phyloP scores from a whole-genome alignment of 2,113 vertebrate genomes.

The Neopipo cinnamomea region DNA sequence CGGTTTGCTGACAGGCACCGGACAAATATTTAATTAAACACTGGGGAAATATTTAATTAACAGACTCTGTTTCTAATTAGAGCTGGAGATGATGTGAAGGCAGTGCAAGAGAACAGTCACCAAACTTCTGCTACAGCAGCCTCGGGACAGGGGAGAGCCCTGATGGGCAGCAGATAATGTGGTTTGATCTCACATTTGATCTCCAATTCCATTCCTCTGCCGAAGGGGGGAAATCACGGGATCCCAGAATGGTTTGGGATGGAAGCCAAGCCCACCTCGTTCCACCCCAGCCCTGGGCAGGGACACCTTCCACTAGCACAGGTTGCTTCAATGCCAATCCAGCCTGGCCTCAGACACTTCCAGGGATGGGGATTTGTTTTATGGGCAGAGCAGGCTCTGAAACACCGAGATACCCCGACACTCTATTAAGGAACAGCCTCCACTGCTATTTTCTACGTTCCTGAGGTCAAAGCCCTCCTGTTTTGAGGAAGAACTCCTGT shows the following conservation, averaged over 20 bases:
- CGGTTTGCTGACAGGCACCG: neutral
- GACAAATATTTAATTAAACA: constrained; percentile 5
- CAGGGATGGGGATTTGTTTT: neutral
- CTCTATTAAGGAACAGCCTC: neutral
- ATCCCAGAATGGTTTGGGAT: neutral
- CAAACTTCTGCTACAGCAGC: neutral
- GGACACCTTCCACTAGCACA: neutral
- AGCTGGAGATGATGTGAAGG: neutral
- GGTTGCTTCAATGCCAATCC: neutral
- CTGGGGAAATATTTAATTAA: neutral
- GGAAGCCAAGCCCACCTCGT: fast-evolving
- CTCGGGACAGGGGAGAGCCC: neutral
- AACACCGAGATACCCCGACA: neutral
- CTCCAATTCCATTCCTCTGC: neutral
- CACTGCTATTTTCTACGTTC: neutral
- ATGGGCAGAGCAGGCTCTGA: neutral
- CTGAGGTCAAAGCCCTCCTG: neutral
- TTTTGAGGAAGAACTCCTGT: neutral
- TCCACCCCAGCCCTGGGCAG: neutral
- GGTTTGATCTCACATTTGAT: fast-evolving
- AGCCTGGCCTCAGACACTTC: neutral
- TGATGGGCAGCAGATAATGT: neutral
- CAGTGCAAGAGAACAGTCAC: neutral
- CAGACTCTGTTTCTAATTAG: neutral
- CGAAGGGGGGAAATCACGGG: neutral